A percentile compares a stretch with the other conserved stretches of the same genome.
Evolutionary conservation across 2,888 invertebrate species (phyloP).

Genomic region (Rotaria socialis): DNA sequence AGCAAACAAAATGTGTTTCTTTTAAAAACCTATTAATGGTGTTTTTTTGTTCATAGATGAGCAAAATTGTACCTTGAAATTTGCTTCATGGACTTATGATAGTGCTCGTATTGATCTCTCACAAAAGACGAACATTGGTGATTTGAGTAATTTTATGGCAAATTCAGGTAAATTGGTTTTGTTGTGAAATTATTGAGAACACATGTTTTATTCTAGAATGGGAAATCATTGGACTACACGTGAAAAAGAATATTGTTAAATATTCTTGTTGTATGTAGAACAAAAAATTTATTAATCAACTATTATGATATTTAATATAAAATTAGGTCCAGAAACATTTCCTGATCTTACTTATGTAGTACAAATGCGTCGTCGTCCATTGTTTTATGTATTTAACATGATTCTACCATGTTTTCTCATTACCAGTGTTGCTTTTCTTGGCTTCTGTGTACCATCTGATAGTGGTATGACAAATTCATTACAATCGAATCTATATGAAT

Average conservation of each 20-base stretch:
- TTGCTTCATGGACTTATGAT: slow-evolving; percentile 65
- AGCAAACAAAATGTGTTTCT: background rate
- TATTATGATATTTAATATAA: background rate
- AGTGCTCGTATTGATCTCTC: slow-evolving; percentile 58
- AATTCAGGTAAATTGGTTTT: slow-evolving; percentile 64
- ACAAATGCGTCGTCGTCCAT: slow-evolving; percentile 61
- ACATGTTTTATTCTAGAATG: slow-evolving; percentile 65
- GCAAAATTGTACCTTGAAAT: slow-evolving; percentile 63
- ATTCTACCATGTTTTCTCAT: slow-evolving; percentile 64
- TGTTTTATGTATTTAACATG: slow-evolving; percentile 64
- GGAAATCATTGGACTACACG: slow-evolving; percentile 65
- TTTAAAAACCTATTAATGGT: too few species aligned
- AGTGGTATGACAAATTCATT: slow-evolving; percentile 52
- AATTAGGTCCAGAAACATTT: slow-evolving; percentile 56
- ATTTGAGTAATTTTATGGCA: slow-evolving; percentile 80
- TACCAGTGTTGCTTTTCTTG: slow-evolving; percentile 63
- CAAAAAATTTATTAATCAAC: background rate
- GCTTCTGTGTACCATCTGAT: slow-evolving; percentile 65
- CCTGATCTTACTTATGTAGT: slow-evolving; percentile 63
- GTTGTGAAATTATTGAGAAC: too few species aligned
- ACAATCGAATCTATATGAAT: too few species aligned
- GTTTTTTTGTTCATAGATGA: slow-evolving; percentile 49
- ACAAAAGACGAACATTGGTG: slow-evolving; percentile 68
- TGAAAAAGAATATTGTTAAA: slow-evolving; percentile 60
- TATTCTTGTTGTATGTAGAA: slow-evolving; percentile 58